Evolutionary conservation across 1,140 invertebrate species (phyloP), one percentile per base, ranked within the genome.

Genomic region (Lordiphosa collinella): DNA sequence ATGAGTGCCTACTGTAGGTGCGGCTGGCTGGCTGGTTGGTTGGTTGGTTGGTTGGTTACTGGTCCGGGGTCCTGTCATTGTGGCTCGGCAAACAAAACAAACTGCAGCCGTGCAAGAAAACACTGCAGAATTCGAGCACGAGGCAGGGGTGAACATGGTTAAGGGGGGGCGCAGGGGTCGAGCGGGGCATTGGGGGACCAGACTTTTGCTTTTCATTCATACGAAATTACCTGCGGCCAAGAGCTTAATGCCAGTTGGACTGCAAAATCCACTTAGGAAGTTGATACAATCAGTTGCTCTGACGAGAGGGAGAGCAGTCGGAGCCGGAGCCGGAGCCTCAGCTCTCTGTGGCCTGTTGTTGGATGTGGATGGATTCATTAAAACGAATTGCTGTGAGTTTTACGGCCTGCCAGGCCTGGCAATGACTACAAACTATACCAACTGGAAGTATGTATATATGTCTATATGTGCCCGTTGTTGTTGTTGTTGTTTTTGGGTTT

Each of bases 231-330:
- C 78, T 84, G 78, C 64, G 78, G 79, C 78, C 79, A 73, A 85
- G 79, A 85, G 73, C 78, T 76, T 84, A 84, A 84, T 85, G 78
- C 78, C 78, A 84, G 78, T 85, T 78, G 78, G 79, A 84, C 78
- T 84, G 78, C 78, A 85, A 84, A 84, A 84, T 84, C 78, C 78
- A 78, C 78, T 84, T 84, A 84, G 78, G 79, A 84, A 84, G 78
- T 84, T 84, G 78, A 84, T 84, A 84, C 72, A 84, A 84, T 84
- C 78, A 84, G 78, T 71, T 82, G 55, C 69, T 74, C 75, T 73
- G 74, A 55, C 58, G 55, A 50, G 44, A 44, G 18, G 41, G 14
- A 12, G 40, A 59, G 31, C 14, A 32, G 46, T 40, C 35, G 41
- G 12, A 36, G 46, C 37, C 13, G 37, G 9, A 35, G 46, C 46